phyloP scores from a whole-genome alignment of 2,113 vertebrate genomes.

The Tetrax tetrax region DNA sequence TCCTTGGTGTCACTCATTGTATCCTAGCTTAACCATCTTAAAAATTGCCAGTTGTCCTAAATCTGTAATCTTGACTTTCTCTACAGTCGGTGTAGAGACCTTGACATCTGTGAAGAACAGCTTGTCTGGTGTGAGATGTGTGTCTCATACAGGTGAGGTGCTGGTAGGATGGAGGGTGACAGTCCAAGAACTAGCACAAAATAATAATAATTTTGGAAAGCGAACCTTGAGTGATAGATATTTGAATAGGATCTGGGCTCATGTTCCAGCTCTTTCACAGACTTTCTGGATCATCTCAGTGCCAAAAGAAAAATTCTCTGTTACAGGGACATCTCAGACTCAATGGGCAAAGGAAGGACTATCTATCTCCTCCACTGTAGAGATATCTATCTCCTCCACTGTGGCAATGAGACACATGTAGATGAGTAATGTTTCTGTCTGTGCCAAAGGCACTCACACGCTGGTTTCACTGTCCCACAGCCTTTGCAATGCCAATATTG shows the following conservation, averaged over 20 bases:
- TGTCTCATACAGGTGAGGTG: not conserved
- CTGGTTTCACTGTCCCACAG: not conserved
- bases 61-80: not conserved
- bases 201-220: not conserved
- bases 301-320: not conserved
- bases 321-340: not conserved
- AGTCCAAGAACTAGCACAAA: not conserved
- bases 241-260: not conserved
- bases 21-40: not conserved
- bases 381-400: rapidly evolving
- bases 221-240: not conserved
- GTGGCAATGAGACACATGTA: not conserved
- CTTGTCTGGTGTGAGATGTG: not conserved
- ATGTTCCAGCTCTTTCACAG: not conserved
- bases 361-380: rapidly evolving
- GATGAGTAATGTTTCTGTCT: not conserved
- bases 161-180: not conserved
- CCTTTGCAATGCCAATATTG: not conserved
- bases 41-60: not conserved
- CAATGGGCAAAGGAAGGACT: not conserved
- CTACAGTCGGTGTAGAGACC: not conserved
- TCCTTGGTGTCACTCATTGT: not conserved
- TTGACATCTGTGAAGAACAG: not conserved
- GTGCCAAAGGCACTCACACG: not conserved
- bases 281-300: not conserved